A percentile compares a stretch with the other conserved stretches of the same genome.
Evolutionary conservation across 1,140 invertebrate genomes (phyloP).

Genomic region (Galendromus occidentalis): DNA sequence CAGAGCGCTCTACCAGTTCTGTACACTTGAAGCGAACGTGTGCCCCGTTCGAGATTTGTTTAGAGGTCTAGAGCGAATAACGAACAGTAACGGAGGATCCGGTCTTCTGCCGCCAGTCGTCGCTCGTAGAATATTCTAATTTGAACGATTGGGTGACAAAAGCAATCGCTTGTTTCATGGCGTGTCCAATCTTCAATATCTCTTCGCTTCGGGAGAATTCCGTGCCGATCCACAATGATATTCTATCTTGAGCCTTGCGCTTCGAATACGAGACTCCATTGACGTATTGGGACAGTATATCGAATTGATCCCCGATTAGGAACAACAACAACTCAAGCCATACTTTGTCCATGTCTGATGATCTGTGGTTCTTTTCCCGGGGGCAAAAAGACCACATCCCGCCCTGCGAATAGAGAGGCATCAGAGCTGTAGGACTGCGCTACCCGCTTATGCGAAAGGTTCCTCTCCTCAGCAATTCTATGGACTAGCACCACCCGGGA

Average conservation of each 20-base stretch:
- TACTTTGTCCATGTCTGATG: not conserved
- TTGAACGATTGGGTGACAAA: not conserved
- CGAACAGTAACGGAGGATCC: not conserved
- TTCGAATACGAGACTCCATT: not conserved
- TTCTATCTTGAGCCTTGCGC: not conserved
- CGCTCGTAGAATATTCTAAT: not conserved
- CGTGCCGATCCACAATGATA: not conserved
- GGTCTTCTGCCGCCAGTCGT: not conserved
- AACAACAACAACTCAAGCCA: not conserved
- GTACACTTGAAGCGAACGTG: too few species aligned
- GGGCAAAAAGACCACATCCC: not conserved
- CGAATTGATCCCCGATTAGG: slow-evolving; percentile 1
- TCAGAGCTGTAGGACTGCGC: not conserved
- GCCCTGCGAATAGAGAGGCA: not conserved
- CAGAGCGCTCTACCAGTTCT: too few species aligned
- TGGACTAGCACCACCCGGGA: not conserved
- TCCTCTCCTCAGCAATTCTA: not conserved
- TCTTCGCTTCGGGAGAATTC: not conserved
- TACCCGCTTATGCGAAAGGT: not conserved
- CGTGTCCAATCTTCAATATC: not conserved
- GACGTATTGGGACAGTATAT: not conserved
- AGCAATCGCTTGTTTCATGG: not conserved
- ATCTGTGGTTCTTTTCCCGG: not conserved
- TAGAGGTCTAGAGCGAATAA: not conserved
- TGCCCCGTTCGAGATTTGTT: too few species aligned